A percentile compares a stretch with the other conserved stretches of the same genome.
These are phyloP conservation scores for Dioctria linearis DNA, from an alignment of 2,888 invertebrate species.

Conservation along the genomic window DNA sequence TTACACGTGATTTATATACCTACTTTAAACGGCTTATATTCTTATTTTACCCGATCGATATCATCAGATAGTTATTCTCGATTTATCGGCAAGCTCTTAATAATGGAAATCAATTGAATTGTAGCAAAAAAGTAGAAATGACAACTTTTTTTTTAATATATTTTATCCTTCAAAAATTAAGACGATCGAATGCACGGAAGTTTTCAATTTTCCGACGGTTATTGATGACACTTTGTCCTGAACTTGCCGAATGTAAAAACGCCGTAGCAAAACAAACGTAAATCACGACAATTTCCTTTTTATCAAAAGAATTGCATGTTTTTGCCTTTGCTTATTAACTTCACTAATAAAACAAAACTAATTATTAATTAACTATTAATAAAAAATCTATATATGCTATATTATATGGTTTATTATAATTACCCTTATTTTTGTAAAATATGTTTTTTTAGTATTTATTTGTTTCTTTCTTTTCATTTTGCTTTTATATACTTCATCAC, in stretches of 20 bases:
- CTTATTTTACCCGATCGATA: no score
- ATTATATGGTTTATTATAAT: background rate
- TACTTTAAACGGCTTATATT: no score
- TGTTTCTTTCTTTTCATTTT: conserved; percentile 31
- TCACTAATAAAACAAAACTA: conserved; percentile 20
- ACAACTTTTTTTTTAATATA: no score
- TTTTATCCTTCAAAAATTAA: no score
- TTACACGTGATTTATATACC: no score
- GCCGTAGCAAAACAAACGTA: background rate
- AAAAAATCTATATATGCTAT: background rate
- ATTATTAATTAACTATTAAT: background rate
- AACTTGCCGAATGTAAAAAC: background rate
- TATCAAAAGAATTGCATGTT: conserved; percentile 15
- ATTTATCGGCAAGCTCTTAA: no score
- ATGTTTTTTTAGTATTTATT: conserved; percentile 13
- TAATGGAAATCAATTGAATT: no score
- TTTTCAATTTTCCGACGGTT: background rate
- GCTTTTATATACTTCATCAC: conserved; percentile 44
- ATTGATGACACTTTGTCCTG: background rate
- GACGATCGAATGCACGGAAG: no score
- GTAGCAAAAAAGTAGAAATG: no score
- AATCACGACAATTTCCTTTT: conserved; percentile 28
- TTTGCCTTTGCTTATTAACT: conserved; percentile 34
- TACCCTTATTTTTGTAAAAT: background rate
- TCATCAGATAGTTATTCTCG: no score